Evolutionary conservation across 2,888 invertebrate genomes (phyloP).

Genomic region (Helleia helle): DNA sequence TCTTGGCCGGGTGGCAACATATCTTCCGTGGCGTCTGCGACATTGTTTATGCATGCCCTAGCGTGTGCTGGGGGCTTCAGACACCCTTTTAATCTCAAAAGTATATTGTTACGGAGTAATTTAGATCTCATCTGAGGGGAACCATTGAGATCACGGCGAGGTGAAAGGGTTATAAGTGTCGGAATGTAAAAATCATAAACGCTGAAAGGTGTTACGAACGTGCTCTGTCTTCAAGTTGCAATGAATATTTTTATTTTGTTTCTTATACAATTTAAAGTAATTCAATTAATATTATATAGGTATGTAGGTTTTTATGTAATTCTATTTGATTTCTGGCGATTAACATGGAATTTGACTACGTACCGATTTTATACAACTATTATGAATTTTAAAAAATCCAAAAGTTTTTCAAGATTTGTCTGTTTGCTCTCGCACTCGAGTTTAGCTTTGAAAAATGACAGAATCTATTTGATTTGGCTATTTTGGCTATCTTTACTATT

Average conservation of each 20-base stretch:
- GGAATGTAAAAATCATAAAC: slow-evolving; percentile 13
- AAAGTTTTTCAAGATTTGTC: slow-evolving; percentile 3
- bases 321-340: too few relatives aligned
- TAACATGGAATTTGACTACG: neutral
- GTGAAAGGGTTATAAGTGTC: slow-evolving; percentile 20
- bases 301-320: too few relatives aligned
- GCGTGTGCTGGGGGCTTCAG: slow-evolving; percentile 46
- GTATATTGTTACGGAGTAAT: slow-evolving; percentile 60
- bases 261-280: neutral
- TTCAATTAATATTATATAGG: neutral
- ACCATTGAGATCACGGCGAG: slow-evolving; percentile 47
- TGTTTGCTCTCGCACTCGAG: too few relatives aligned
- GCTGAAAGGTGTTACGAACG: slow-evolving; percentile 6
- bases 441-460: too few relatives aligned
- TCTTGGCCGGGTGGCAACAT: slow-evolving; percentile 6
- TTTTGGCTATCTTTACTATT: too few relatives aligned
- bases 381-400: neutral
- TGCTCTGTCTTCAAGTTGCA: neutral
- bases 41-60: slow-evolving; percentile 23
- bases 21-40: slow-evolving; percentile 16
- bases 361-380: neutral
- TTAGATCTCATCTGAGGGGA: slow-evolving; percentile 59
- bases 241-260: neutral
- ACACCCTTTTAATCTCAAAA: slow-evolving; percentile 67
- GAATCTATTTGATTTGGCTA: too few relatives aligned